Percentiles rank a stretch among this genome's conserved stretches.
These are phyloP conservation scores for Coryphaenoides rupestris DNA, from an alignment of 2,113 vertebrate genomes.

Conservation along the genomic window DNA sequence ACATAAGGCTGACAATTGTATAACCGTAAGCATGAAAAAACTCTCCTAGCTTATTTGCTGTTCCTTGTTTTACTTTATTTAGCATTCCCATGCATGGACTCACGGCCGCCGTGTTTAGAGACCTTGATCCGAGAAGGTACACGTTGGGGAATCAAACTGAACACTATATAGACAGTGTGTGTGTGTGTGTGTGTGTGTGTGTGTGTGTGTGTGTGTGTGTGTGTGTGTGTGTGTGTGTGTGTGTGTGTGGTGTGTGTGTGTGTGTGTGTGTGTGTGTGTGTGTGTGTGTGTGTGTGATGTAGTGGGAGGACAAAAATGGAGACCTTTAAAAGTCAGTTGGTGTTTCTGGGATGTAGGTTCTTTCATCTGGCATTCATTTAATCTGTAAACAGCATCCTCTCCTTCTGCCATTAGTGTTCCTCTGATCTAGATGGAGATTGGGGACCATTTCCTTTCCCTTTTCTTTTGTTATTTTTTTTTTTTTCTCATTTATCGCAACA, in stretches of 20 bases:
- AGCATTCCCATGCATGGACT: no score
- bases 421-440: conserved; percentile 69
- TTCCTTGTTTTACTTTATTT: no score
- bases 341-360: conserved; percentile 58
- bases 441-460: conserved; percentile 39
- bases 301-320: conserved; percentile 58
- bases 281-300: conserved; percentile 12
- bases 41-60: no score
- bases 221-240: conserved; percentile 11
- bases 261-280: conserved; percentile 13
- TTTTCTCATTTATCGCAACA: conserved; percentile 55
- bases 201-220: conserved; percentile 17
- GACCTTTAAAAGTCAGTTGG: conserved; percentile 74
- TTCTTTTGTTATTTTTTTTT: not conserved
- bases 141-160: conserved; percentile 58
- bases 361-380: conserved; percentile 72
- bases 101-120: conserved; percentile 32
- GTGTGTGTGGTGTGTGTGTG: conserved; percentile 14
- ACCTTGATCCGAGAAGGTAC: conserved; percentile 42
- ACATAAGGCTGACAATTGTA: no score
- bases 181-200: conserved; percentile 15
- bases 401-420: conserved; percentile 66
- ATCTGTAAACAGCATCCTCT: conserved; percentile 70
- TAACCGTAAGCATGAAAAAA: no score
- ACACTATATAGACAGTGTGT: conserved; percentile 37